Conservation (phyloP, 30 jellyfish, hydroid and myxozoan genomes). For the Pelagia noctiluca region DNA sequence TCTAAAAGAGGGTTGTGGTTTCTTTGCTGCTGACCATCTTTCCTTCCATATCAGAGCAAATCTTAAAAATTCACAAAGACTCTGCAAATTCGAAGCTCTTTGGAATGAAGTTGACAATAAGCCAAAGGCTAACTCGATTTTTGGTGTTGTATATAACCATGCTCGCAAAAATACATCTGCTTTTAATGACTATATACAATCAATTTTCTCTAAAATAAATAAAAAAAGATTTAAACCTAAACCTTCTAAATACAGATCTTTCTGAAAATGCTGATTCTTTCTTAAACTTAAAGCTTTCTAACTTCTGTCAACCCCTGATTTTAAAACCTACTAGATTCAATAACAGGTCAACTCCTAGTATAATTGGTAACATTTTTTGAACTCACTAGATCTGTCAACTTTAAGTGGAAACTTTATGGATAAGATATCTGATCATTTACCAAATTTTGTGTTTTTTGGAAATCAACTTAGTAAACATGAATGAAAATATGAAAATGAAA, state of each 20-base stretch:
- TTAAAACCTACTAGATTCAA: neutral
- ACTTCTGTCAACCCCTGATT: neutral
- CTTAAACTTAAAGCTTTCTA: neutral
- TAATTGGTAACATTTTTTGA: neutral
- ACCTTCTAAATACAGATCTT: neutral
- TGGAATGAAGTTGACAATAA: neutral
- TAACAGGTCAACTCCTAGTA: neutral
- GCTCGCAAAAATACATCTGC: neutral
- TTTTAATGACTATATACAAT: neutral
- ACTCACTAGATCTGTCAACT: neutral
- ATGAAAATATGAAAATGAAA: too few relatives aligned
- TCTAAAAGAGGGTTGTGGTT: neutral
- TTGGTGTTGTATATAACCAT: neutral
- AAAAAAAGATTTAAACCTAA: too few relatives aligned
- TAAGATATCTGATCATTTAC: neutral
- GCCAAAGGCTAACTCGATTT: neutral
- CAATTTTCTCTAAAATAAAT: neutral
- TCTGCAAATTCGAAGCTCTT: neutral
- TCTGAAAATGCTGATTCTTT: neutral
- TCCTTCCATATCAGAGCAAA: neutral
- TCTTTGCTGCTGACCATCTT: neutral
- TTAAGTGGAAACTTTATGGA: neutral
- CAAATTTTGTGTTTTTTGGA: slow-evolving; percentile 1
- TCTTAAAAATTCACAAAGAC: neutral
- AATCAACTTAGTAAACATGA: neutral